Conservation (phyloP, 2,797 vertebrate species). For the Chromobotia macracanthus region DNA sequence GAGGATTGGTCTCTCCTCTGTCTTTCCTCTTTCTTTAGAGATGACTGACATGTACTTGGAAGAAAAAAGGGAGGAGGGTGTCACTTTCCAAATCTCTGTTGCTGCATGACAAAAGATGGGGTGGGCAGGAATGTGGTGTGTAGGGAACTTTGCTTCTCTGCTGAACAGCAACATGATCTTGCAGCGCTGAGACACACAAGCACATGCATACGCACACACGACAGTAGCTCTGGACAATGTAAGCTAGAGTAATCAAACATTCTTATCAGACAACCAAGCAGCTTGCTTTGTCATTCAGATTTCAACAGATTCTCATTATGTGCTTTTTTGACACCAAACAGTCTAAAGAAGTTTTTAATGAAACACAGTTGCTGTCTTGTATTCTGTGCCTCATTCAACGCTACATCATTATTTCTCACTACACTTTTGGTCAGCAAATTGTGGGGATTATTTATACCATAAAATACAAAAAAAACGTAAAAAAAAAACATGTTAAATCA, state of each 20-base stretch:
- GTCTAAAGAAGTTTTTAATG: constrained; percentile 29
- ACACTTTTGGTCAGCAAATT: background rate
- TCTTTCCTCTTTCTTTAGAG: background rate
- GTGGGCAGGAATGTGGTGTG: constrained; percentile 46
- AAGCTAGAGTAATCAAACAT: constrained; percentile 38
- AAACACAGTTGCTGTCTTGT: constrained; percentile 1
- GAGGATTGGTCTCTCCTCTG: constrained; percentile 4
- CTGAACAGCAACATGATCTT: constrained; percentile 31
- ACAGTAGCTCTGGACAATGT: constrained; percentile 33
- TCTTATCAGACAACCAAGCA: constrained; percentile 46
- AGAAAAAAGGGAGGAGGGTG: constrained; percentile 19
- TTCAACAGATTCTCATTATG: constrained; percentile 51
- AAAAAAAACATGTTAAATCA: background rate
- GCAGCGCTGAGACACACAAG: background rate
- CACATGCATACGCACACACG: background rate
- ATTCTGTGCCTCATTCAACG: background rate
- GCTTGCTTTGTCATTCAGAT: constrained; percentile 50
- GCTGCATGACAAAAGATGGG: constrained; percentile 54
- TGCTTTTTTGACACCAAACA: constrained; percentile 30
- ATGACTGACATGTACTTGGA: constrained; percentile 17
- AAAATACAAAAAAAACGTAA: background rate
- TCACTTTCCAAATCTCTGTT: constrained; percentile 47
- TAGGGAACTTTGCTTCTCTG: constrained; percentile 34
- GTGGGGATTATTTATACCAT: background rate
- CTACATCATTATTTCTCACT: background rate